phyloP scores from a whole-genome alignment of 2,113 vertebrate species.

The Mellivora capensis region DNA sequence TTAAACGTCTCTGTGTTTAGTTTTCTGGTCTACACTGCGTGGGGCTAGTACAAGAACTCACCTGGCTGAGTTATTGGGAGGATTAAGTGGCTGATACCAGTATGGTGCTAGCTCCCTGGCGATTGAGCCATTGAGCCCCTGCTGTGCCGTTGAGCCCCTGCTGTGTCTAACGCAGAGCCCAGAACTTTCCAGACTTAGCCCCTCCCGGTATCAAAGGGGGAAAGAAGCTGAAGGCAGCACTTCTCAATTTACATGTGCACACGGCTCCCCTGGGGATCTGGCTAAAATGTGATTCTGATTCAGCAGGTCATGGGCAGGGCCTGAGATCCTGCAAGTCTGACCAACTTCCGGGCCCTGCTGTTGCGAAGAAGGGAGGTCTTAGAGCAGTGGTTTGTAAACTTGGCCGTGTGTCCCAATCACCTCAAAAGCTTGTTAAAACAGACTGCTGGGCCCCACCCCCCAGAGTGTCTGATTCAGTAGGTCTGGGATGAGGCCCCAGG shows the following conservation, averaged over 20 bases:
- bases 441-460: not conserved
- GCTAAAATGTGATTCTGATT: not conserved
- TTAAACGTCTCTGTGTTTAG: not conserved
- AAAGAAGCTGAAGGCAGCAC: not conserved
- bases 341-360: not conserved
- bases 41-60: not conserved
- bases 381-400: not conserved
- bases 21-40: not conserved
- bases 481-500: not conserved
- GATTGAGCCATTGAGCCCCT: not conserved
- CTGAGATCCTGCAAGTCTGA: not conserved
- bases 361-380: not conserved
- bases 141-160: too few species aligned
- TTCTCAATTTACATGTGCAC: not conserved
- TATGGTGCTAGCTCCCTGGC: not conserved
- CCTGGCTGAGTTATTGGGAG: not conserved
- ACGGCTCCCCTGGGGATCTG: not conserved
- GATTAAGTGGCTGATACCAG: not conserved
- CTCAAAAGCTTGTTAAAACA: not conserved
- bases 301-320: not conserved
- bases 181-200: not conserved
- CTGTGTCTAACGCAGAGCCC: not conserved
- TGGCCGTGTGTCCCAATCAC: not conserved
- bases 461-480: not conserved
- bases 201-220: not conserved